Evolutionary conservation across 2,888 invertebrate genomes (phyloP).

Genomic region (Rhagonycha lutea): DNA sequence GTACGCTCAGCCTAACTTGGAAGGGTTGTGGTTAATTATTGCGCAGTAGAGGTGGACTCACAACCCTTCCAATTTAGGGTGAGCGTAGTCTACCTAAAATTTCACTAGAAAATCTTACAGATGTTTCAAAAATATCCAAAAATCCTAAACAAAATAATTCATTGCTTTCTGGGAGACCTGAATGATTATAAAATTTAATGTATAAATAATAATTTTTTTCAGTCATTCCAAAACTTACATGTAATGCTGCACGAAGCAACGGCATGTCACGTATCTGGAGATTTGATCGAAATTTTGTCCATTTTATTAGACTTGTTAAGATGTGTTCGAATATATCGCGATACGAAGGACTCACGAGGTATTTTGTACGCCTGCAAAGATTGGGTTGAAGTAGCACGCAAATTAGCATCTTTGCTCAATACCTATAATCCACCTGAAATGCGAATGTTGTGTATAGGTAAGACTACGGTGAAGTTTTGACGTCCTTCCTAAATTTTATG

Average conservation of each 20-base stretch:
- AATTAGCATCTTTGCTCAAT: slow-evolving; percentile 84
- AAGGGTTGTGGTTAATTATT: too few species aligned
- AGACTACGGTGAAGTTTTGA: background rate
- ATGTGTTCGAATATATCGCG: slow-evolving; percentile 70
- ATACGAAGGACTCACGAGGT: slow-evolving; percentile 68
- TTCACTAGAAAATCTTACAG: too few species aligned
- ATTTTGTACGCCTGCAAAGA: slow-evolving; percentile 77
- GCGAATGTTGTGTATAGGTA: slow-evolving; percentile 75
- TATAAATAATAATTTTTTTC: slow-evolving; percentile 54
- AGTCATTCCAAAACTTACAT: slow-evolving; percentile 89
- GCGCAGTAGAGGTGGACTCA: too few species aligned
- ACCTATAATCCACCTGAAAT: slow-evolving; percentile 87
- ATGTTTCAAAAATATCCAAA: background rate
- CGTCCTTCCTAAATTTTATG: background rate
- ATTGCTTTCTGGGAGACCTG: background rate
- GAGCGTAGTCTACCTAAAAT: too few species aligned
- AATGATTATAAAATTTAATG: background rate
- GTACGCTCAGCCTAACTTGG: too few species aligned
- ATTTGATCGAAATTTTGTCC: slow-evolving; percentile 81
- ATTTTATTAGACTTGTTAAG: slow-evolving; percentile 75
- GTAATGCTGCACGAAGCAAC: slow-evolving; percentile 94
- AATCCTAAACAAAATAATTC: background rate
- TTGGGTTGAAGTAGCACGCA: slow-evolving; percentile 84
- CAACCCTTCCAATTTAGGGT: too few species aligned
- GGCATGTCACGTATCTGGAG: slow-evolving; percentile 82